A percentile compares a stretch with the other conserved stretches of the same genome.
Conservation (phyloP, 1,140 invertebrate species). For the Eciton burchellii region DNA sequence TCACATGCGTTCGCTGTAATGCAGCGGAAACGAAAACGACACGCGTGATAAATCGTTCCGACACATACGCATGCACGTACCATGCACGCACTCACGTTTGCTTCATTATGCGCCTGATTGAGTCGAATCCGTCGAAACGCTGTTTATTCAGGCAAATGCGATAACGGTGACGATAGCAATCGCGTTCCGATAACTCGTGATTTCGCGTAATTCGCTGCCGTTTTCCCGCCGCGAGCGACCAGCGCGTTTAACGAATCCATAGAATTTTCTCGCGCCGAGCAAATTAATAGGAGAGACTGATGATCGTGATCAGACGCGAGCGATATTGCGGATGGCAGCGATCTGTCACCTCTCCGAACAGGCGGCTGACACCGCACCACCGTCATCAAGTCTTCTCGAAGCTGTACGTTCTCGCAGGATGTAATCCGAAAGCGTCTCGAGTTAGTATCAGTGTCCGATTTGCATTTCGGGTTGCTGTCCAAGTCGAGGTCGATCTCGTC, state of each 20-base stretch:
- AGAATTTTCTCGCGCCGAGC: background rate
- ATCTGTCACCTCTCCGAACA: slow-evolving; percentile 8
- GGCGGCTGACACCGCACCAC: slow-evolving; percentile 16
- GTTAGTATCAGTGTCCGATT: slow-evolving; percentile 62
- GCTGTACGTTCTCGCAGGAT: slow-evolving; percentile 37
- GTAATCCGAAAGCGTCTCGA: slow-evolving; percentile 57
- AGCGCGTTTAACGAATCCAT: background rate
- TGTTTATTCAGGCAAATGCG: slow-evolving; percentile 38
- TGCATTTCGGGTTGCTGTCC: slow-evolving; percentile 70
- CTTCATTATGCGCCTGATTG: slow-evolving; percentile 47
- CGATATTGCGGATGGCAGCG: slow-evolving; percentile 52
- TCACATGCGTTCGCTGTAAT: slow-evolving; percentile 31
- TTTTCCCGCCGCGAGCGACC: background rate
- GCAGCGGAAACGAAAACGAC: slow-evolving; percentile 6
- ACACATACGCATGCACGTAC: background rate
- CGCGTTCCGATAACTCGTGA: slow-evolving; percentile 21
- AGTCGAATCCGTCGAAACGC: slow-evolving; percentile 15
- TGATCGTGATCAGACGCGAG: slow-evolving; percentile 58
- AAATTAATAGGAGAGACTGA: slow-evolving; percentile 27
- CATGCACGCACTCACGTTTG: background rate
- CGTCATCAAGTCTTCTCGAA: slow-evolving; percentile 59
- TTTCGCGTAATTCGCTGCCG: slow-evolving; percentile 13
- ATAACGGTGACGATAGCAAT: slow-evolving; percentile 34
- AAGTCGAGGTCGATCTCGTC: slow-evolving; percentile 57
- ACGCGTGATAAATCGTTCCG: slow-evolving; percentile 25